Conservation (phyloP, 1,140 invertebrate genomes). For the Zophobas atratus region DNA sequence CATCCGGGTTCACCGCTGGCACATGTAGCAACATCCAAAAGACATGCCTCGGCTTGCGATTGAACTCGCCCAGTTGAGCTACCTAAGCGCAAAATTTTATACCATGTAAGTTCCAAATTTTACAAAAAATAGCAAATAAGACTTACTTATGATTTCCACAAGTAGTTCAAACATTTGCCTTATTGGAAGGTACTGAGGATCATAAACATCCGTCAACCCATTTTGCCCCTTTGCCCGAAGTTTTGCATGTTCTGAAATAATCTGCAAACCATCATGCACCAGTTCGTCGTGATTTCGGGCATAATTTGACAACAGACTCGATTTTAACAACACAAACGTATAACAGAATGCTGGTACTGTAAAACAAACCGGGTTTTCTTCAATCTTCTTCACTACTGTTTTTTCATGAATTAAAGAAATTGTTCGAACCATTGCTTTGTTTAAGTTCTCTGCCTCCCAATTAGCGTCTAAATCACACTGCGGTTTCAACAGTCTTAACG, state of each 20-base stretch:
- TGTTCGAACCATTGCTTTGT: slow-evolving; percentile 69
- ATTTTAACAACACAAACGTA: slow-evolving; percentile 84
- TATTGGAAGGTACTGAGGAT: slow-evolving; percentile 85
- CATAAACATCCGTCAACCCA: slow-evolving; percentile 72
- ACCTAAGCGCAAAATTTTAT: slow-evolving; percentile 64
- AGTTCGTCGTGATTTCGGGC: slow-evolving; percentile 73
- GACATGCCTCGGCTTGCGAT: slow-evolving; percentile 80
- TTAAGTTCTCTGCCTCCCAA: slow-evolving; percentile 82
- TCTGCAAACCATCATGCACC: slow-evolving; percentile 76
- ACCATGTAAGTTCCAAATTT: no score
- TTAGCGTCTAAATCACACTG: slow-evolving; percentile 82
- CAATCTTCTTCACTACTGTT: slow-evolving; percentile 56
- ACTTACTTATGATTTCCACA: slow-evolving; percentile 84
- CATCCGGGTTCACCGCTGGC: slow-evolving; percentile 77
- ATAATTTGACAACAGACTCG: slow-evolving; percentile 72
- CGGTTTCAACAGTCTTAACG: slow-evolving; percentile 80
- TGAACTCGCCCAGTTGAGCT: slow-evolving; percentile 80
- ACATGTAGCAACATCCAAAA: slow-evolving; percentile 83
- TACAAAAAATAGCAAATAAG: not conserved
- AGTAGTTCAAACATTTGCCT: slow-evolving; percentile 86
- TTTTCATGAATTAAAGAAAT: slow-evolving; percentile 73
- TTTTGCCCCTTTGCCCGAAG: slow-evolving; percentile 70
- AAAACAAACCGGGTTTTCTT: slow-evolving; percentile 67
- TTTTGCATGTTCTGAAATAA: slow-evolving; percentile 82
- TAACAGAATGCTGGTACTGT: slow-evolving; percentile 86